phyloP scores from a whole-genome alignment of 2,888 invertebrate genomes.

The Caenorhabditis sp. region DNA sequence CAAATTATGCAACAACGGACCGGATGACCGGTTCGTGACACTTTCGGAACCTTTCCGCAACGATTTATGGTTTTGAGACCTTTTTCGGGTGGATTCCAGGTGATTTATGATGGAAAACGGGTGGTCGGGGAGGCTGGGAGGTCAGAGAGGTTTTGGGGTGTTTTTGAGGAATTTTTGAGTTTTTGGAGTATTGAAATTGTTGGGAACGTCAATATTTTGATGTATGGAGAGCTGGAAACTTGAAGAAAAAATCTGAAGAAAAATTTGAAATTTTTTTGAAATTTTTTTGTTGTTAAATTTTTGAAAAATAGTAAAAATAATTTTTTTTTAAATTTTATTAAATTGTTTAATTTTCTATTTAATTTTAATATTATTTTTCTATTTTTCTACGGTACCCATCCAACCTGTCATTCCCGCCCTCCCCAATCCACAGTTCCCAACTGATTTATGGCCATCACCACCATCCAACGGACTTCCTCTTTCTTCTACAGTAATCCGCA shows the following conservation, averaged over 20 bases:
- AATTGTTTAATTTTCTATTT: too few relatives aligned
- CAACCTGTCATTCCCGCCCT: not conserved
- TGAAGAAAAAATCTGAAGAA: too few relatives aligned
- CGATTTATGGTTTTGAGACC: not conserved
- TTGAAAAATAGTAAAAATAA: too few relatives aligned
- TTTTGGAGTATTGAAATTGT: too few relatives aligned
- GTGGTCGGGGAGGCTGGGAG: not conserved
- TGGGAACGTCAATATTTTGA: too few relatives aligned
- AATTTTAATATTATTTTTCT: not conserved
- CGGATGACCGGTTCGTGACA: constrained; percentile 46
- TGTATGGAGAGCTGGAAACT: too few relatives aligned
- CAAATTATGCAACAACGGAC: constrained; percentile 25
- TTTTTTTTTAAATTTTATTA: too few relatives aligned
- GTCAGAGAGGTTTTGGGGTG: too few relatives aligned
- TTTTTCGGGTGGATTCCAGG: not conserved
- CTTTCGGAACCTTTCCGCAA: constrained; percentile 10
- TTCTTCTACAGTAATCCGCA: not conserved
- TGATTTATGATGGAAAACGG: constrained; percentile 32
- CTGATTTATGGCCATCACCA: not conserved
- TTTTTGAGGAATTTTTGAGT: too few relatives aligned
- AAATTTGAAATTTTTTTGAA: too few relatives aligned
- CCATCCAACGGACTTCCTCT: constrained; percentile 1
- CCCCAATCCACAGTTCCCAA: not conserved
- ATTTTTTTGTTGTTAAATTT: too few relatives aligned
- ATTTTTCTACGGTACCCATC: constrained; percentile 6